These are phyloP conservation scores for Mellilla xanthometata DNA, from an alignment of 2,888 invertebrate genomes.

Conservation along the genomic window DNA sequence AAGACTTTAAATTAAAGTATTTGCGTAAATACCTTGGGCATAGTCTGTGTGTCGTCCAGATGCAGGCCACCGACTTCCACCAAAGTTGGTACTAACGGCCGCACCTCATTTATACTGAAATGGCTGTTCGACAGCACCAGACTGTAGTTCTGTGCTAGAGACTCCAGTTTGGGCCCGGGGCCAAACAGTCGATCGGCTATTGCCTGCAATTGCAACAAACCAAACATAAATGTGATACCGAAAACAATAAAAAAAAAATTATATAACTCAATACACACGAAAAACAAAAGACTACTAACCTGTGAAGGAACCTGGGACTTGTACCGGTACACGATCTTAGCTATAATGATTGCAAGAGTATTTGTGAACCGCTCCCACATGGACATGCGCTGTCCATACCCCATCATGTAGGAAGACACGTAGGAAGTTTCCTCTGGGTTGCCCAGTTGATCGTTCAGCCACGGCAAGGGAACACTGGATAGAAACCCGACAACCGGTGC, in stretches of 20 bases:
- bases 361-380: constrained; percentile 74
- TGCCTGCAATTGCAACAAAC: constrained; percentile 52
- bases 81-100: constrained; percentile 78
- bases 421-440: constrained; percentile 82
- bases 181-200: constrained; percentile 79
- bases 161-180: constrained; percentile 63
- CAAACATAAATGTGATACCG: too few species aligned
- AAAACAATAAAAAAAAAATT: too few species aligned
- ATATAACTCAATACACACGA: too few species aligned
- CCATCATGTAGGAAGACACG: constrained; percentile 80
- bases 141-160: constrained; percentile 75
- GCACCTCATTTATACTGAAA: constrained; percentile 78
- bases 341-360: constrained; percentile 61
- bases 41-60: constrained; percentile 64
- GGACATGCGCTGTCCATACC: constrained; percentile 73
- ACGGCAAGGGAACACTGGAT: constrained; percentile 79
- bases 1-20: neutral
- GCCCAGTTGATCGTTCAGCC: constrained; percentile 80
- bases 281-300: constrained; percentile 35
- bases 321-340: constrained; percentile 64
- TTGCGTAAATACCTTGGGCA: constrained; percentile 43
- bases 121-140: constrained; percentile 81
- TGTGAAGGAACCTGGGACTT: constrained; percentile 73
- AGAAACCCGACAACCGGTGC: constrained; percentile 79
- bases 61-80: constrained; percentile 83